phyloP scores from a whole-genome alignment of 2,888 invertebrate genomes.

The Leucophenga maculata region DNA sequence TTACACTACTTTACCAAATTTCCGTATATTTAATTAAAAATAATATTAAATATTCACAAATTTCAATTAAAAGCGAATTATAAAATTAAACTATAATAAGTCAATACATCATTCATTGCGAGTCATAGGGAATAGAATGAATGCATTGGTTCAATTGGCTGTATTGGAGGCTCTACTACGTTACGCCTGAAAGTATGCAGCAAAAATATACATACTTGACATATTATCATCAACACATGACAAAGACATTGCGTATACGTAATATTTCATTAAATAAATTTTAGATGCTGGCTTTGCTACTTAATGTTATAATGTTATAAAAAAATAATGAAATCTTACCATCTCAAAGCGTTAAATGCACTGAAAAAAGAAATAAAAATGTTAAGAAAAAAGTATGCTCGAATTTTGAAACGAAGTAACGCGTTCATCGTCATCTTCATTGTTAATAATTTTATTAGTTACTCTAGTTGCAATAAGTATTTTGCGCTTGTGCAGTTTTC shows the following conservation, averaged over 20 bases:
- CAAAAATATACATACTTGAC: background rate
- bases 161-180: background rate
- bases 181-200: constrained; percentile 4
- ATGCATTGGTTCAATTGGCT: background rate
- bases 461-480: background rate
- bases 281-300: constrained; percentile 18
- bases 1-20: no score
- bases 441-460: background rate
- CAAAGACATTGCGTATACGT: background rate
- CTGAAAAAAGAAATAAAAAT: constrained; percentile 26
- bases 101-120: no score
- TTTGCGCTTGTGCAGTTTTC: constrained; percentile 5
- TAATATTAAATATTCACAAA: no score
- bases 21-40: no score
- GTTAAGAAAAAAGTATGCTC: background rate
- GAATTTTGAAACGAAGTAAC: no score
- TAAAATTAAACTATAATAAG: no score
- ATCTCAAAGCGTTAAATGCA: constrained; percentile 63
- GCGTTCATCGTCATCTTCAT: background rate
- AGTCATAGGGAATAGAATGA: no score
- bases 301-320: constrained; percentile 43
- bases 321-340: constrained; percentile 13
- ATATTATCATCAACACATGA: no score
- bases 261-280: background rate
- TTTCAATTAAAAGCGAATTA: no score